Conservation (phyloP, 1,140 invertebrate genomes). For the Drosophila pectinifera region DNA sequence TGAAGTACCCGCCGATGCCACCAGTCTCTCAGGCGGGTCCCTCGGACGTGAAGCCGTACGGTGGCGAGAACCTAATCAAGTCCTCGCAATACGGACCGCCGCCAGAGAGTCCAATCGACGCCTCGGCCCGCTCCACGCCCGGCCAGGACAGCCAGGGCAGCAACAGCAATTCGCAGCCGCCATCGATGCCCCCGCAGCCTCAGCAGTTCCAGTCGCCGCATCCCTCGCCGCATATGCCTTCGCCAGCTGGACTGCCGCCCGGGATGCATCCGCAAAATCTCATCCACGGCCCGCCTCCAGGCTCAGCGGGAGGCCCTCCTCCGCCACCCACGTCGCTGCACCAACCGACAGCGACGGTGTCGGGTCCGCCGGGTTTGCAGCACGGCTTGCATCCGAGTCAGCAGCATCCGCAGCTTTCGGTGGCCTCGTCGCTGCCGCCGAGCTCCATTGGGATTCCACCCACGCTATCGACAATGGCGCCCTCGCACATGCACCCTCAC, state of each 20-base stretch:
- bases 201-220: constrained; percentile 83
- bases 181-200: constrained; percentile 74
- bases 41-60: constrained; percentile 55
- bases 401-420: constrained; percentile 63
- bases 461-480: constrained; percentile 74
- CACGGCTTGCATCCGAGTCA: constrained; percentile 68
- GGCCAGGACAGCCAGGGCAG: constrained; percentile 84
- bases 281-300: constrained; percentile 80
- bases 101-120: constrained; percentile 82
- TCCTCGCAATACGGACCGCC: constrained; percentile 73
- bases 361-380: constrained; percentile 56
- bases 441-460: constrained; percentile 63
- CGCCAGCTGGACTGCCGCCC: constrained; percentile 77
- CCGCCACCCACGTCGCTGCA: constrained; percentile 64
- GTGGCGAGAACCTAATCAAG: constrained; percentile 84
- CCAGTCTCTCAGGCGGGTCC: constrained; percentile 57
- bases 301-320: constrained; percentile 34
- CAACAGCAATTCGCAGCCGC: constrained; percentile 84
- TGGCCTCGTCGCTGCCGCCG: constrained; percentile 63
- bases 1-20: constrained; percentile 82
- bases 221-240: constrained; percentile 82
- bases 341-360: constrained; percentile 42
- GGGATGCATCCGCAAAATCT: constrained; percentile 88
- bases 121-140: constrained; percentile 79
- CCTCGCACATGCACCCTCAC: constrained; percentile 73